Conservation (phyloP, 2,888 invertebrate genomes). For the Scotopteryx bipunctaria region DNA sequence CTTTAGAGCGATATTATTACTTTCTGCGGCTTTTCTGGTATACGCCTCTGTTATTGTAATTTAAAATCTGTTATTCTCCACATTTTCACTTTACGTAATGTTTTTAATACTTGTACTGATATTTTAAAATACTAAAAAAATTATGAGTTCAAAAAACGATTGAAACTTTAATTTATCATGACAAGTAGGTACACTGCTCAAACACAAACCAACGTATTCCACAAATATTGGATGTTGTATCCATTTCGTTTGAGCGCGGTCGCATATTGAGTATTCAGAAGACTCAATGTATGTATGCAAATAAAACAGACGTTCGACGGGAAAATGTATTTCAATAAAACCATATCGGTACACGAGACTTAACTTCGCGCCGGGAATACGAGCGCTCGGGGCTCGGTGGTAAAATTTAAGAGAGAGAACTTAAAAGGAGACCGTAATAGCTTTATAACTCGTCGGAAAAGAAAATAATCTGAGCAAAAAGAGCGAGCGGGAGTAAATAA, state of each 20-base stretch:
- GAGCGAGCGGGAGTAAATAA: constrained; percentile 60
- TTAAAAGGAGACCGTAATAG: constrained; percentile 61
- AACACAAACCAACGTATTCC: constrained; percentile 28
- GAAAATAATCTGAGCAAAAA: constrained; percentile 65
- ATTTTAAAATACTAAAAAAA: neutral
- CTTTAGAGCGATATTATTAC: constrained; percentile 49
- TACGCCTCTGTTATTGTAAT: constrained; percentile 32
- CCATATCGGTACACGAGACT: constrained; percentile 35
- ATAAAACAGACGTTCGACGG: constrained; percentile 50
- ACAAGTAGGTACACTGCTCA: constrained; percentile 17
- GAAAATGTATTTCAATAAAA: constrained; percentile 54
- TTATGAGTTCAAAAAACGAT: constrained; percentile 3
- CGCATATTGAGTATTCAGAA: constrained; percentile 47
- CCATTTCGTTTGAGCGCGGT: constrained; percentile 36
- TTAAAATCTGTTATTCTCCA: constrained; percentile 25
- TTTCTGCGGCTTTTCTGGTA: constrained; percentile 34
- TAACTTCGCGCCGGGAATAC: constrained; percentile 37
- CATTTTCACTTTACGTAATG: constrained; percentile 11
- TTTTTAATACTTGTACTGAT: neutral
- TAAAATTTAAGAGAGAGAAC: constrained; percentile 42
- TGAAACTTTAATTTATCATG: constrained; percentile 12
- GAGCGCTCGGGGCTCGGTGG: constrained; percentile 29
- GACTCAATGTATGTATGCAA: constrained; percentile 47
- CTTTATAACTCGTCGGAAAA: constrained; percentile 63
- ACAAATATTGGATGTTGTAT: constrained; percentile 34